Evolutionary conservation across 2,888 invertebrate genomes (phyloP).

Genomic region (Doris montereyensis): DNA sequence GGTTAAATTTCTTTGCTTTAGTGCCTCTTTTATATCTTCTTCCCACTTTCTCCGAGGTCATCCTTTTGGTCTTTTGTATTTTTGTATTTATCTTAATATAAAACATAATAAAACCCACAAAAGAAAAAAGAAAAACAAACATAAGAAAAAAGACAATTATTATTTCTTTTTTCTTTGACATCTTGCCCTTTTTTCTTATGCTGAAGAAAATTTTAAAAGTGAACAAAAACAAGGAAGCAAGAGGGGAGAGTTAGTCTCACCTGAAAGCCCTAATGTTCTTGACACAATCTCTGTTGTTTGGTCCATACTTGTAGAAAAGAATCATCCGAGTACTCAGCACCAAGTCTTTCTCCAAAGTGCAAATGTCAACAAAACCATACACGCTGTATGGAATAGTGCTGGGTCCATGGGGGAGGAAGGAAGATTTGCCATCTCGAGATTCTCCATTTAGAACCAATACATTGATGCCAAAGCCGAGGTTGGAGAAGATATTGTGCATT

Average conservation of each 20-base stretch:
- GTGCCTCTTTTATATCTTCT: too few relatives aligned
- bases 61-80: too few relatives aligned
- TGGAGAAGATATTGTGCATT: slow-evolving; percentile 76
- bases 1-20: too few relatives aligned
- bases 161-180: not conserved
- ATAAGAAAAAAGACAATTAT: not conserved
- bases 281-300: slow-evolving; percentile 95
- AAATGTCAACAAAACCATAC: slow-evolving; percentile 96
- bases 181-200: not conserved
- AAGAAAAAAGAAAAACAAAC: not conserved
- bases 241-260: not conserved
- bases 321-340: slow-evolving; percentile 90
- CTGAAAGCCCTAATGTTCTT: slow-evolving; percentile 86
- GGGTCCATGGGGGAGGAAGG: slow-evolving; percentile 87
- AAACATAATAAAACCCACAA: not conserved
- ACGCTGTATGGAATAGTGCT: slow-evolving; percentile 85
- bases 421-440: slow-evolving; percentile 80
- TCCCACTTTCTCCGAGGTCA: too few relatives aligned
- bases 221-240: not conserved
- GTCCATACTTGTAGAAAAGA: slow-evolving; percentile 97
- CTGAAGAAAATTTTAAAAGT: not conserved
- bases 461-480: slow-evolving; percentile 91
- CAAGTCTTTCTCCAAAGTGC: slow-evolving; percentile 94
- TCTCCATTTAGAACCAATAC: slow-evolving; percentile 93
- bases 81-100: too few relatives aligned